Base-by-base conservation (phyloP, 2,888 invertebrate species). In the Drosophila greeni region DNA sequence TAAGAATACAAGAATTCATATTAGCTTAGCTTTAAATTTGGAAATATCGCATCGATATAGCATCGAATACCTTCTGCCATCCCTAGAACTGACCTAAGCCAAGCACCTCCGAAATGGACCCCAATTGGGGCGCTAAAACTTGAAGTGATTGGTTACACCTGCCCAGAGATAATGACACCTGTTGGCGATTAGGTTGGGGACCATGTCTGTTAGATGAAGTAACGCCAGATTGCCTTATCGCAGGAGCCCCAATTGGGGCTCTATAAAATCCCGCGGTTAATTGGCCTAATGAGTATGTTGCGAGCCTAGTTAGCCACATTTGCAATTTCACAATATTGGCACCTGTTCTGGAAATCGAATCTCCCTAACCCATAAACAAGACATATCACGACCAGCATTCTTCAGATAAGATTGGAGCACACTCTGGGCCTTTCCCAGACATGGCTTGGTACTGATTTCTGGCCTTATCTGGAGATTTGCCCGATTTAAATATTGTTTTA, bases 311-410 rank as follows among this genome's bases (percentile, higher is more conserved):
- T 12, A 5, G 12, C 31, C 16, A 9, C 16, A 7, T 18, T 55
- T 9, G 24, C 23, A 11, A 59, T 59, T 59, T 55, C 55, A 55
- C 58, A 24, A 52, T 24, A 11, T 42, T n/a, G 9, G 1, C 57
- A 42, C 34, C 54, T 26, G 33, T 11, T 26, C 5, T 7, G 8
- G 5, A 40, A 23, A 5, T 5, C 11, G 12, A 40, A 52, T 33
- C 29, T n/a, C 5, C 33, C n/a, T 16, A 0, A 0, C 4, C 14
- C 16, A 56, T 39, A 51, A 56, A 56, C 11, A 33, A 8, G 14
- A 40, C 23, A 20, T 39, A 39, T 23, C 20, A 37, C n/a, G 34
- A 34, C 5, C 31, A 12, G 18, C 36, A 36, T 55, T 55, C 24
- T n/a, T 45, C 1, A 18, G 59, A 59, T 59, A 55, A 37, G 45